phyloP scores from a whole-genome alignment of 2,113 vertebrate species.

The Apeltes quadracus region DNA sequence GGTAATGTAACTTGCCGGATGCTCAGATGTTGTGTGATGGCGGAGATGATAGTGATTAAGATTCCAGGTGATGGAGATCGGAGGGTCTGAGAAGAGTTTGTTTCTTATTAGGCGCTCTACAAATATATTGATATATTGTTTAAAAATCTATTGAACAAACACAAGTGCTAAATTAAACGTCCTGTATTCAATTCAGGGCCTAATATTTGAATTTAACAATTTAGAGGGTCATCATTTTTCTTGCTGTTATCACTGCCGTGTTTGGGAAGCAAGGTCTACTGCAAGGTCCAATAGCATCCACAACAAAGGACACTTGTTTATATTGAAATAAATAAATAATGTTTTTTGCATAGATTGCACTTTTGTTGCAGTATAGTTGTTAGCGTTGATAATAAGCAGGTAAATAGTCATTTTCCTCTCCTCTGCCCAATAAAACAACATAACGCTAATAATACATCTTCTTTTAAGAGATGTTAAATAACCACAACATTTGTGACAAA shows the following conservation, averaged over 20 bases:
- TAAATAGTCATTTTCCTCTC: neutral
- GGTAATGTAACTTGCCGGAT: constrained; percentile 43
- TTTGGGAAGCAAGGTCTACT: neutral
- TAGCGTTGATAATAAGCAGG: neutral
- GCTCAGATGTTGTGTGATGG: neutral
- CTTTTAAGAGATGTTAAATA: neutral
- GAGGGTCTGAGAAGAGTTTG: neutral
- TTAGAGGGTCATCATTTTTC: neutral
- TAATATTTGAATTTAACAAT: neutral
- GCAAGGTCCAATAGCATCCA: neutral
- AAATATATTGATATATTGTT: too few species aligned
- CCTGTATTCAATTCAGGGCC: neutral
- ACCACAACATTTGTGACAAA: neutral
- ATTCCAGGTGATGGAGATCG: constrained; percentile 13
- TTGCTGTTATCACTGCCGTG: neutral
- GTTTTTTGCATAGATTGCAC: too few species aligned
- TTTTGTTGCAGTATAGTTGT: neutral
- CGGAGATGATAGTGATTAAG: constrained; percentile 4
- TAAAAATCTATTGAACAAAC: neutral
- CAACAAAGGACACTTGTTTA: neutral
- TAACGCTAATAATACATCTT: too few species aligned
- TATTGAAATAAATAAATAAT: too few species aligned
- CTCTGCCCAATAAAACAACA: neutral
- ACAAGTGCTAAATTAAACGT: neutral
- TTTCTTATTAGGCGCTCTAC: neutral